A percentile compares a stretch with the other conserved stretches of the same genome.
These are phyloP conservation scores for Thera britannica DNA, from an alignment of 2,888 invertebrate species.

Conservation along the genomic window DNA sequence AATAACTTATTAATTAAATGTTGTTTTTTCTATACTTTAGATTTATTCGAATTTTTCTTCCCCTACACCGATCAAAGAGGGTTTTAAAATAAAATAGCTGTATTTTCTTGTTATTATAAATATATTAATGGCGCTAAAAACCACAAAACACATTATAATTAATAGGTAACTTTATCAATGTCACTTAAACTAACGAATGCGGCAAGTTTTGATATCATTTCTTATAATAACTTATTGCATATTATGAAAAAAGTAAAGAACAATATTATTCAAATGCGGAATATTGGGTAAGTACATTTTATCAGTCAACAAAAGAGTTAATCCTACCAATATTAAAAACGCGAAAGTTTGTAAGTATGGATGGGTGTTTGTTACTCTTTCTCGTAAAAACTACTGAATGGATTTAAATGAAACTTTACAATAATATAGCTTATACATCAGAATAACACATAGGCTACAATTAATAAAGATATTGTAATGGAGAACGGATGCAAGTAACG, in stretches of 20 bases:
- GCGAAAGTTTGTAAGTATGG: too few species aligned
- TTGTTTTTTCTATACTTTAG: neutral
- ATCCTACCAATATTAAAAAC: too few species aligned
- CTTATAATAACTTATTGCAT: neutral
- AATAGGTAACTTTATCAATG: slow-evolving; percentile 30
- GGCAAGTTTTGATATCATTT: neutral
- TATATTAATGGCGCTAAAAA: slow-evolving; percentile 19
- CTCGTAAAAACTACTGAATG: too few species aligned
- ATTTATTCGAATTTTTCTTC: neutral
- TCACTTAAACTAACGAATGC: slow-evolving; percentile 1
- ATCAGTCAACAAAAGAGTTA: slow-evolving; percentile 3
- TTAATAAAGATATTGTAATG: too few species aligned
- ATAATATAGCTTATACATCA: too few species aligned
- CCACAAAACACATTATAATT: slow-evolving; percentile 27
- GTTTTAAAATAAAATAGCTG: slow-evolving; percentile 12
- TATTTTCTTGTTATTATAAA: slow-evolving; percentile 23
- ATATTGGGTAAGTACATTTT: slow-evolving; percentile 15
- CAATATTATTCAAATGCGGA: neutral
- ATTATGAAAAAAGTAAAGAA: neutral
- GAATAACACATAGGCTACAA: too few species aligned
- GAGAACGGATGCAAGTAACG: too few species aligned
- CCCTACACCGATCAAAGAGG: too few species aligned
- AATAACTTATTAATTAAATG: slow-evolving; percentile 7
- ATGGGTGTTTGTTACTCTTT: too few species aligned
- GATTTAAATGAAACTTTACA: too few species aligned